Evolutionary conservation across 2,888 invertebrate genomes (phyloP), one percentile per base, ranked within the genome.

Genomic region (Acheta domesticus): DNA sequence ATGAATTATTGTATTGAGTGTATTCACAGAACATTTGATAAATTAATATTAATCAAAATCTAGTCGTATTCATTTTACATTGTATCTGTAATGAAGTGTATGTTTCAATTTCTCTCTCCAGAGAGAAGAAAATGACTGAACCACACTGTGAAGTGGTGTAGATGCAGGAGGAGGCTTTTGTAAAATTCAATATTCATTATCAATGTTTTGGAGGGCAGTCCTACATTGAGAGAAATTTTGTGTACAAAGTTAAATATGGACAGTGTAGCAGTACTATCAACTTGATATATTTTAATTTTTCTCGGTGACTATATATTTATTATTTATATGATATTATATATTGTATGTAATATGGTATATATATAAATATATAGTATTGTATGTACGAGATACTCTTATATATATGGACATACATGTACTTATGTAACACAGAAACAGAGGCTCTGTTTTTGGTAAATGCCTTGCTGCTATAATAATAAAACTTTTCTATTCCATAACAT

Each of bases 311-410:
- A 62, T 62, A 62, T 62, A 62, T 62, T 62, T 62, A 62, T 62
- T 62, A 62, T 62, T 62, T 62, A 62, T 62, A 62, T 62, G n/a
- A 62, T 62, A 36, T 36, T 36, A 62, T 62, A 62, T 62, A 62
- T 16, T 62, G 16, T 12, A 62, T 62, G 62, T 62, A 62, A 62
- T 62, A 62, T 62, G 62, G 62, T 62, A 62, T 62, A 62, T 62
- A n/a, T 62, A 62, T 62, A 62, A 62, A 62, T 62, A 62, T 62
- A 62, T 62, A 62, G 62, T 62, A n/a, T n/a, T 62, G 16, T 62
- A n/a, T 62, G 62, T 62, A 62, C 62, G n/a, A 62, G 62, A n/a
- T 62, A 62, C 62, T 62, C 62, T 62, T 36, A 36, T 36, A 36
- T 36, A 36, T 36, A 36, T 36, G 36, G 36, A 36, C 36, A 36